Evolutionary conservation across 1,140 invertebrate genomes (phyloP), one percentile per base, ranked within the genome.

Genomic region (Caenorhabditis brenneri): DNA sequence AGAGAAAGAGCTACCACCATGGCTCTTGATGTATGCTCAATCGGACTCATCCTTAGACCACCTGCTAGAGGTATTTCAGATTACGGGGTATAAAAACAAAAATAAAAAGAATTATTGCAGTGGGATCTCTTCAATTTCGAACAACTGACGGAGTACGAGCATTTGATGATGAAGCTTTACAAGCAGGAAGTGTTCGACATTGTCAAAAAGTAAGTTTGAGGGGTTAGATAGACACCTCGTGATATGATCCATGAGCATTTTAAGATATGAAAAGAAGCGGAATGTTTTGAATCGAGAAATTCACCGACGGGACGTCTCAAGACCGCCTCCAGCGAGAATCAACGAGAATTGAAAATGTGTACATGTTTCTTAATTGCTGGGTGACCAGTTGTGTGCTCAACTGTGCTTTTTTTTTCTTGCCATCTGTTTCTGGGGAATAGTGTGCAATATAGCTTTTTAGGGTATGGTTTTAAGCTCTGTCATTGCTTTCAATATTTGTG

Each of bases 81-180:
- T 33, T 10, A 36, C 19, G 29, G 10, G 65, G 16, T 10, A 24
- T 42, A 42, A 42, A 42, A 74, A 39, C n/a, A 74, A 42, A 24
- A 39, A 42, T 39, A 74, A 74, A 74, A 74, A 42, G n/a, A 27
- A 15, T n/a, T 5, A 42, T 74, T 74, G 33, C 65, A 74, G 65
- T 74, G 65, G 65, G 65, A 74, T 74, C 36, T 74, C 19, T 74
- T 74, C 65, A 74, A 74, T 74, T 74, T 74, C 22, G 65, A 74
- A n/a, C 65, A 74, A 24, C 65, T 74, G 65, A 74, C 65, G 36
- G 65, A 74, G 36, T 74, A 74, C 36, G 65, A 74, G 36, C 65
- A 74, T 46, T 24, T 74, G 36, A 74, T 74, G 65, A 74, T 74
- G 65, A 74, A 74, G 65, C 65, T 74, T 74, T 74, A 74, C 65